A percentile compares a stretch with the other conserved stretches of the same genome.
These are phyloP conservation scores for Brachionus asplanchnoidis DNA, from an alignment of 1,140 invertebrate species.

Conservation along the genomic window DNA sequence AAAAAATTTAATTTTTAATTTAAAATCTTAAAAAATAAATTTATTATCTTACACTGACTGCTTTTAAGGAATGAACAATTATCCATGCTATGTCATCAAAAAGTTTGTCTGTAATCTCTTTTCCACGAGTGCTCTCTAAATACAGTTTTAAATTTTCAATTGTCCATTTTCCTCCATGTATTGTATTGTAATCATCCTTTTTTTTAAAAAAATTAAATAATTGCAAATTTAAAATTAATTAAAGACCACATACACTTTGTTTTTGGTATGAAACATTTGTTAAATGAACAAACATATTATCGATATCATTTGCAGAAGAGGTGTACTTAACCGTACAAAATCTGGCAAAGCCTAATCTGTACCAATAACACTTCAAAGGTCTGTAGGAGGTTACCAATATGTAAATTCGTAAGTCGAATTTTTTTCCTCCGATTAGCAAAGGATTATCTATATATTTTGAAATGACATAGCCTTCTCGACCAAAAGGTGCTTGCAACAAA, in stretches of 20 bases:
- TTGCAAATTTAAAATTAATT: background rate
- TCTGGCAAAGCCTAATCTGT: constrained; percentile 70
- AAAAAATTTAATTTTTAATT: background rate
- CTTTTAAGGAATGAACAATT: constrained; percentile 71
- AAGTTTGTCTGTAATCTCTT: constrained; percentile 60
- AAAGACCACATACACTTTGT: constrained; percentile 65
- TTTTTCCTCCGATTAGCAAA: constrained; percentile 85
- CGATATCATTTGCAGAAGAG: constrained; percentile 63
- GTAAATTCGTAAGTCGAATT: constrained; percentile 90
- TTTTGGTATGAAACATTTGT: constrained; percentile 84
- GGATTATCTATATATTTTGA: constrained; percentile 92
- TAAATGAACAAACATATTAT: constrained; percentile 80
- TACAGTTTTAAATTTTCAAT: constrained; percentile 82
- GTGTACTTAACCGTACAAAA: constrained; percentile 76
- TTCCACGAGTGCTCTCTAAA: constrained; percentile 81
- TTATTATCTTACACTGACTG: constrained; percentile 61
- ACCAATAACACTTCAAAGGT: constrained; percentile 65
- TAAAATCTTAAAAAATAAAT: background rate
- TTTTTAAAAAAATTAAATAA: constrained; percentile 46
- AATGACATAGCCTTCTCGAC: constrained; percentile 58
- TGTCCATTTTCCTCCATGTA: constrained; percentile 89
- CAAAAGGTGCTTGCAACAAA: constrained; percentile 47
- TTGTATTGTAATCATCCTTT: constrained; percentile 85
- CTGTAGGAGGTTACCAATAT: constrained; percentile 89
- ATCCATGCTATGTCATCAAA: constrained; percentile 70